These are phyloP conservation scores for Heliopora coerulea DNA, from an alignment of 92 coral and sea anemone genomes.

Conservation along the genomic window DNA sequence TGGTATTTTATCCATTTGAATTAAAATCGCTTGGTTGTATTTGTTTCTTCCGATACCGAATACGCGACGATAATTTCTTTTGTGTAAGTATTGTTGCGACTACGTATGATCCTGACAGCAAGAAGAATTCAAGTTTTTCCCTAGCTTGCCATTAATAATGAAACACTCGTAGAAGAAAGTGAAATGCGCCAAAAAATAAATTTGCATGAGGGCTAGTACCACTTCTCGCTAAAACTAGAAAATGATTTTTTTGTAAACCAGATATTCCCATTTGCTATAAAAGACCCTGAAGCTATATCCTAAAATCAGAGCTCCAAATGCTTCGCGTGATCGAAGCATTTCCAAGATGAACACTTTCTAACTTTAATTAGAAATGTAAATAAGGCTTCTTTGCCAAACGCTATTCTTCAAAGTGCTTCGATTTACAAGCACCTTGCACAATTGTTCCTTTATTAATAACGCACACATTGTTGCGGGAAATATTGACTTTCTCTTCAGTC, in stretches of 20 bases:
- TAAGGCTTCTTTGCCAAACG: conserved; percentile 41
- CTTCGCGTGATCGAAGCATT: conserved; percentile 22
- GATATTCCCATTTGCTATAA: background rate
- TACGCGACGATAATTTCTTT: background rate
- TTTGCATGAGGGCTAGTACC: background rate
- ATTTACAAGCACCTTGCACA: conserved; percentile 39
- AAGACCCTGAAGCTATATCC: background rate
- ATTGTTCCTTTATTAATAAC: conserved; percentile 41
- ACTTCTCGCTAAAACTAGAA: no score
- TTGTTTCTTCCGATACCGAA: no score
- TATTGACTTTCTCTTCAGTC: conserved; percentile 27
- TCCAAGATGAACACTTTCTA: conserved; percentile 31
- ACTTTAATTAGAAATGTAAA: conserved; percentile 42
- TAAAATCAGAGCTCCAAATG: background rate
- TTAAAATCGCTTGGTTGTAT: no score
- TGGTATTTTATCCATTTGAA: no score
- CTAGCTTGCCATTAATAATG: conserved; percentile 18
- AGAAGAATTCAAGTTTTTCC: background rate
- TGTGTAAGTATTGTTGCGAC: background rate
- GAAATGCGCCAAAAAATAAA: background rate
- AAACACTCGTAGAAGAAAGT: conserved; percentile 12
- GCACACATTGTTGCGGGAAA: conserved; percentile 27
- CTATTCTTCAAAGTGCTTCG: conserved; percentile 36
- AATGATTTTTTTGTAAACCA: no score
- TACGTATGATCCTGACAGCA: background rate